Evolutionary conservation across 2,113 vertebrate genomes (phyloP), one percentile per base, ranked within the genome.

Genomic region (Pseudorhombus dupliciocellatus): DNA sequence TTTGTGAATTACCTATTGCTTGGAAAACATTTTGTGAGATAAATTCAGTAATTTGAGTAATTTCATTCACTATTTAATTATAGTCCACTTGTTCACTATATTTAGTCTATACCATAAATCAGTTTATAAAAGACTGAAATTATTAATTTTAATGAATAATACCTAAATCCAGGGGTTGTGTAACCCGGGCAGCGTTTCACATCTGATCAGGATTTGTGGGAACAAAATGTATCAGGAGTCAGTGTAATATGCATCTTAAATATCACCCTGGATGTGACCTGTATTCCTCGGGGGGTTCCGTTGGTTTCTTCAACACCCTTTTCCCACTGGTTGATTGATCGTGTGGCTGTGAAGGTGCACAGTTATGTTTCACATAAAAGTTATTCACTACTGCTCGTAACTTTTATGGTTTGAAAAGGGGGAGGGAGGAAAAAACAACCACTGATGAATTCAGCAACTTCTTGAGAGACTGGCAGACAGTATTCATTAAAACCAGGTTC

Each of bases 401-500:
- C 11, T 53, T n/a, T 11, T 16, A 10, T 6, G 22, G 6, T 37
- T 55, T 14, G 21, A 42, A 6, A 22, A 40, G 34, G 10, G 4
- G 4, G n/a, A 62, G 34, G 10, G 4, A 7, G n/a, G 55, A 18
- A 54, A 59, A 25, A n/a, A 15, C 20, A 28, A 5, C 4, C n/a
- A 22, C 46, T 24, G 18, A 66, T 59, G 25, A 21, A 54, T 61
- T 46, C 4, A 18, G 10, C 18, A 44, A 52, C 52, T 58, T 14
- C n/a, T 56, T 51, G 20, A 69, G 26, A 60, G 61, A n/a, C 53
- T 65, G 51, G 40, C 73, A 18, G 25, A 16, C 26, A 18, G 50
- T 16, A 57, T 68, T 55, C 37, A 54, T 81, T 79, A 75, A 64
- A 69, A 72, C 34, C 26, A 73, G 31, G 28, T 68, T 40, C 54